A percentile compares a stretch with the other conserved stretches of the same genome.
Conservation (phyloP, 2,113 vertebrate species). For the Pterocles orientalis region DNA sequence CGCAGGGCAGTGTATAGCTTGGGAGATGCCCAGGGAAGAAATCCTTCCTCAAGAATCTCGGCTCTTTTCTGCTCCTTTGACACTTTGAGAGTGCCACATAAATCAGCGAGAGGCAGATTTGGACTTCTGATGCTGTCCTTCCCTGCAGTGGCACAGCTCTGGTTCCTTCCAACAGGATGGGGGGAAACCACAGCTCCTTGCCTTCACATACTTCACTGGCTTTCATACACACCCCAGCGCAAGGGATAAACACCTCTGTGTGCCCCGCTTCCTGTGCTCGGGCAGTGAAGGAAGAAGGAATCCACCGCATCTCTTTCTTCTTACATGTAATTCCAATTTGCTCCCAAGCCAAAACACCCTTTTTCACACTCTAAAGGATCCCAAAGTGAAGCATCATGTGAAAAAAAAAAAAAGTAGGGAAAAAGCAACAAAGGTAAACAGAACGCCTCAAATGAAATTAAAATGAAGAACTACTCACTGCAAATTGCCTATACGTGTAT, state of each 20-base stretch:
- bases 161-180: not conserved
- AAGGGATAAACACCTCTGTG: not conserved
- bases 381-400: not conserved
- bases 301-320: not conserved
- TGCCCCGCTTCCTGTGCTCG: not conserved
- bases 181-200: not conserved
- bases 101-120: not conserved
- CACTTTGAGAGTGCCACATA: not conserved
- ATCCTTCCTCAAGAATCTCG: not conserved
- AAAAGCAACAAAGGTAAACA: not conserved
- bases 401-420: not conserved
- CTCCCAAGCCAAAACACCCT: not conserved
- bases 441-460: slow-evolving; percentile 28
- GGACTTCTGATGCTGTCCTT: not conserved
- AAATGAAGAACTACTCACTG: slow-evolving; percentile 8
- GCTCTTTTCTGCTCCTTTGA: not conserved
- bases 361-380: not conserved
- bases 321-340: not conserved
- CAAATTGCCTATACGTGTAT: slow-evolving; percentile 12
- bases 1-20: not conserved
- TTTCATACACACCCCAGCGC: not conserved
- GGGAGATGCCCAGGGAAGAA: not conserved
- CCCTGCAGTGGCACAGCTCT: not conserved
- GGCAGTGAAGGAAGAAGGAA: not conserved
- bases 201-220: not conserved